Evolutionary conservation across 2,888 invertebrate species (phyloP), one percentile per base, ranked within the genome.

Genomic region (Caenorhabditis angaria): DNA sequence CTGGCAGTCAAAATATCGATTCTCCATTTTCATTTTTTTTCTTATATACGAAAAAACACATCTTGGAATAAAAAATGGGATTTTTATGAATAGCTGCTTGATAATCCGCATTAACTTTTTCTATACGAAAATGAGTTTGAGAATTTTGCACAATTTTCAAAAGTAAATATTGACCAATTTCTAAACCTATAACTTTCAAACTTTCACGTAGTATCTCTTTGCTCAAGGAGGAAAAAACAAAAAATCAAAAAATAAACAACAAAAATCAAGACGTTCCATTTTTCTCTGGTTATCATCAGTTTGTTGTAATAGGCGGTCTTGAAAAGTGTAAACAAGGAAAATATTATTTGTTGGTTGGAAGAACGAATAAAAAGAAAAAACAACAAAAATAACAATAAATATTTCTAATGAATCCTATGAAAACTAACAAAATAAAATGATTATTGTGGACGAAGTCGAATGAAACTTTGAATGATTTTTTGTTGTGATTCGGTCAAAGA

Each of bases 361-460:
- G n/a, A n/a, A n/a, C n/a, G n/a, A n/a, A n/a, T n/a, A n/a, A n/a
- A 51, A 22, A 4, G 10, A 51, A 51, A 22, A 22, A 51, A 51
- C 4, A 51, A 51, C n/a, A 51, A 51, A 8, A 25, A 51, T 24
- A 51, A 51, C 51, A 24, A 55, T 55, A 56, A 32, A 27, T 35
- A 32, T 35, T 56, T 27, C 56, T 56, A 56, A 22, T 4, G 12
- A 22, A 25, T 14, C 53, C 12, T 18, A 54, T 20, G 14, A 56
- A 56, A 56, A 29, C 58, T 56, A 70, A 53, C 12, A 20, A 53
- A 29, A 61, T 22, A 35, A 56, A 41, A 63, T 2, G 53, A 25
- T 64, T 65, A 80, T 54, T 80, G 71, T 2, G 80, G 80, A 18
- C 79, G 71, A 22, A 81, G 70, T 53, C 81, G 70, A 24, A 81